Percentiles rank a stretch among this genome's conserved stretches.
Conservation (phyloP, 64 coral and sea anemone species). For the Orbicella faveolata region DNA sequence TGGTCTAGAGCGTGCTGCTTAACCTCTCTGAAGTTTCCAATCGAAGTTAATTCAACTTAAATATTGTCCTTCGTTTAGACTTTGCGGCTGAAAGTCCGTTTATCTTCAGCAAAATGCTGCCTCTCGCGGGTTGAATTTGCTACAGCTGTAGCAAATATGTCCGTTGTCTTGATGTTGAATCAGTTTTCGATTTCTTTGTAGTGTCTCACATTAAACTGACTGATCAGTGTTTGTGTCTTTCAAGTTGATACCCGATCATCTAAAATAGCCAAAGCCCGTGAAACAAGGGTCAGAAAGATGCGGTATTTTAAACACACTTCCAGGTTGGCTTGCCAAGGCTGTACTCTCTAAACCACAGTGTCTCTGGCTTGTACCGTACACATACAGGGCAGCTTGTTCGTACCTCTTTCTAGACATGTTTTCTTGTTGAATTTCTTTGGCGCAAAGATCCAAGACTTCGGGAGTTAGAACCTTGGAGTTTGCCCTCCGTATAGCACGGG, state of each 20-base stretch:
- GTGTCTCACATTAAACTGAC: no score
- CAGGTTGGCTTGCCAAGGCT: not conserved
- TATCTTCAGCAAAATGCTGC: no score
- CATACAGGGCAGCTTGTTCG: constrained; percentile 30
- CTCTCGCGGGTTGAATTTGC: no score
- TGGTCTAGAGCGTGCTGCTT: no score
- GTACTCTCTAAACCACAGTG: constrained; percentile 17
- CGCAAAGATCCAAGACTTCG: constrained; percentile 33
- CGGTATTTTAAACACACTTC: constrained; percentile 34
- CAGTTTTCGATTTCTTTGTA: no score
- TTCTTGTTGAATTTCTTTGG: constrained; percentile 43
- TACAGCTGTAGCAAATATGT: no score
- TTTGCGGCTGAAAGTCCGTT: no score
- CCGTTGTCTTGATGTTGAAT: no score
- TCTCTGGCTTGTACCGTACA: constrained; percentile 22
- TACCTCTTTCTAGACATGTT: constrained; percentile 32
- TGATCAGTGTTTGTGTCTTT: no score
- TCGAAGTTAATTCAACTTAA: no score
- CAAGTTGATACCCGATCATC: not conserved
- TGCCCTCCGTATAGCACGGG: not conserved
- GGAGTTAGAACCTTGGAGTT: constrained; percentile 41
- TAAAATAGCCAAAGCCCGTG: constrained; percentile 25
- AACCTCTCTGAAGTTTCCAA: no score
- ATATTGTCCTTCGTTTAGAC: no score
- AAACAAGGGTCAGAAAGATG: constrained; percentile 36